These are phyloP conservation scores for Microcebus lehilahytsara DNA, from an alignment of 2,113 vertebrate genomes.

Conservation along the genomic window DNA sequence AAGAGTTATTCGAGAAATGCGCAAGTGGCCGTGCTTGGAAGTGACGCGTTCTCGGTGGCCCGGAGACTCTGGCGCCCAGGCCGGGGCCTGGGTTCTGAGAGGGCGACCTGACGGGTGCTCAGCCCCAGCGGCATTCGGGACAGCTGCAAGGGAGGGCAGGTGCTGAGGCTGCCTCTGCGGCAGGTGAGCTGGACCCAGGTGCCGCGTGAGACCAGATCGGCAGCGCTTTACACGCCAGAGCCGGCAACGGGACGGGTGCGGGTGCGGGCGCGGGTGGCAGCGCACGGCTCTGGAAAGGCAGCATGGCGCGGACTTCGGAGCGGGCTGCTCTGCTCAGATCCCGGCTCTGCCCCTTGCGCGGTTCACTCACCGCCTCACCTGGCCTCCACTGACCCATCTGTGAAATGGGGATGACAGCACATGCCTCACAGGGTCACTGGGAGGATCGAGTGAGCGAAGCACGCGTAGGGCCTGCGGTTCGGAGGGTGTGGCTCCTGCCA, in stretches of 20 bases:
- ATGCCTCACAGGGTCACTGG: background rate
- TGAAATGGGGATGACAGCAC: background rate
- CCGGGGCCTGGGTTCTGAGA: rapidly evolving
- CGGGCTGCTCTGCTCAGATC: rapidly evolving
- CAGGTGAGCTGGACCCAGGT: rapidly evolving
- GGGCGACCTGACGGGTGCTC: rapidly evolving
- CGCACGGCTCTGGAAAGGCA: background rate
- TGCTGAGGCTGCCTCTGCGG: rapidly evolving
- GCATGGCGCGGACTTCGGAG: background rate
- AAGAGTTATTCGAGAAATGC: background rate
- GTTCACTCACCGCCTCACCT: background rate
- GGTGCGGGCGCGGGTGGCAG: rapidly evolving
- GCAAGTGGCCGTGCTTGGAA: rapidly evolving
- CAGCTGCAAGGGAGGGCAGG: rapidly evolving
- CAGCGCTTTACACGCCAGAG: rapidly evolving
- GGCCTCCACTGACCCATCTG: background rate
- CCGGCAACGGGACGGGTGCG: rapidly evolving
- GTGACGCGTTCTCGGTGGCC: rapidly evolving
- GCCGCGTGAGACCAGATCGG: rapidly evolving
- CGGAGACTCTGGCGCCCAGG: rapidly evolving
- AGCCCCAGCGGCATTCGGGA: background rate
- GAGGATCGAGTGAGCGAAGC: background rate
- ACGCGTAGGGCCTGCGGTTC: background rate
- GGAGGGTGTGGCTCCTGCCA: too few relatives aligned
- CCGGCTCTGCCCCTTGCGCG: background rate